These are phyloP conservation scores for Lepidocolaptes lacrymiger DNA, from an alignment of 2,797 vertebrate species.

Conservation along the genomic window DNA sequence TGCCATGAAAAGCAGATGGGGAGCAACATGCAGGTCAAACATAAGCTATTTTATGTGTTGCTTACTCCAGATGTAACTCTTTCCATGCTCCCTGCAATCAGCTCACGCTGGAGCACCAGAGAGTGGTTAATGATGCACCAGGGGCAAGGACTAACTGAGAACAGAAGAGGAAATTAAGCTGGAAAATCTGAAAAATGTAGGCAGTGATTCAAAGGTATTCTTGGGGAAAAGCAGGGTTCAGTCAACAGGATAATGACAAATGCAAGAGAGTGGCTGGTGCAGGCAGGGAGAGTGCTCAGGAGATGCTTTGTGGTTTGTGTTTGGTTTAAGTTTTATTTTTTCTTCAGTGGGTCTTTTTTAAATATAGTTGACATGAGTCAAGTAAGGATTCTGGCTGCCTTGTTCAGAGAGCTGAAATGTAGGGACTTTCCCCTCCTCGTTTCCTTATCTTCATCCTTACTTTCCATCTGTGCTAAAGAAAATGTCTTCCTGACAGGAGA, in stretches of 20 bases:
- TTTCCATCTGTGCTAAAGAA: background rate
- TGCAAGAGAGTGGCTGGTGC: background rate
- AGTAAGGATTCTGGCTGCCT: background rate
- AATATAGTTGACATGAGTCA: background rate
- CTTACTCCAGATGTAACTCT: background rate
- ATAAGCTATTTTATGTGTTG: background rate
- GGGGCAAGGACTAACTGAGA: background rate
- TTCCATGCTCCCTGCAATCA: background rate
- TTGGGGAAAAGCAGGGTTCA: background rate
- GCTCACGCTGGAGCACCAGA: background rate
- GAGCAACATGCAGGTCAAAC: background rate
- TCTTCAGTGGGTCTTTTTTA: background rate
- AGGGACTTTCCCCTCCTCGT: rapidly evolving
- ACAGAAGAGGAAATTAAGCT: background rate
- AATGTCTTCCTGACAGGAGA: background rate
- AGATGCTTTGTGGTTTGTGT: background rate
- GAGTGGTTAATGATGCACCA: slow-evolving; percentile 26
- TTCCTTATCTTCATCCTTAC: background rate
- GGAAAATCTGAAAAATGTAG: slow-evolving; percentile 30
- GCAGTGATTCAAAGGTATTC: background rate
- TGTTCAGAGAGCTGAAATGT: background rate
- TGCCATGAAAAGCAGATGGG: background rate
- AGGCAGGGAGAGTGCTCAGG: background rate
- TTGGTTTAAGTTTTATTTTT: background rate
- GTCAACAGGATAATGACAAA: background rate